These are phyloP conservation scores for Syrmaticus mikado DNA, from an alignment of 2,113 vertebrate species.

Conservation along the genomic window DNA sequence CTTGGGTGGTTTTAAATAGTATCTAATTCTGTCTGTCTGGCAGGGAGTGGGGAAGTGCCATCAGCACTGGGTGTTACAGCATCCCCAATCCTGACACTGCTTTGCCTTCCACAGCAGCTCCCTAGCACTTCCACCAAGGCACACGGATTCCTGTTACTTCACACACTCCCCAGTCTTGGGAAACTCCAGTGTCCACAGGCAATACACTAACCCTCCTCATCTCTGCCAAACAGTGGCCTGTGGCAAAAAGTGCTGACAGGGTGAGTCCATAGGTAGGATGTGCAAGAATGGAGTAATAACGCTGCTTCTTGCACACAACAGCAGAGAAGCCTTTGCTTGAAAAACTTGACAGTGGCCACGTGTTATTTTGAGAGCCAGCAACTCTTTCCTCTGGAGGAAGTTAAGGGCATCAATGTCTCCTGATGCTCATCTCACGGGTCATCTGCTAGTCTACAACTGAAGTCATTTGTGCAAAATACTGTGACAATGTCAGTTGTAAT, in stretches of 20 bases:
- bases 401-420: not conserved
- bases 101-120: not conserved
- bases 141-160: not conserved
- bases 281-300: not conserved
- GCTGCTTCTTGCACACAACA: not conserved
- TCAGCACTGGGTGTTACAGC: not conserved
- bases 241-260: not conserved
- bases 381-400: not conserved
- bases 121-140: not conserved
- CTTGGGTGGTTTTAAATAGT: not conserved
- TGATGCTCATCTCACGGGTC: slow-evolving; percentile 2
- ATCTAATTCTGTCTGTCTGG: not conserved
- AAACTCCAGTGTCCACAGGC: not conserved
- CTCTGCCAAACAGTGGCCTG: accelerated
- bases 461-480: not conserved
- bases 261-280: not conserved
- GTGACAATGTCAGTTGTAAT: slow-evolving; percentile 31
- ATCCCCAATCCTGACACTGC: accelerated
- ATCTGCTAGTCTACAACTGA: not conserved
- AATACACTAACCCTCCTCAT: not conserved
- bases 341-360: not conserved
- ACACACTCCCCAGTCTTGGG: not conserved
- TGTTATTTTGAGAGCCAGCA: not conserved
- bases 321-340: not conserved
- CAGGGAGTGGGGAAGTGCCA: not conserved